phyloP scores from a whole-genome alignment of 2,888 invertebrate species.

The Trichacis sp. region DNA sequence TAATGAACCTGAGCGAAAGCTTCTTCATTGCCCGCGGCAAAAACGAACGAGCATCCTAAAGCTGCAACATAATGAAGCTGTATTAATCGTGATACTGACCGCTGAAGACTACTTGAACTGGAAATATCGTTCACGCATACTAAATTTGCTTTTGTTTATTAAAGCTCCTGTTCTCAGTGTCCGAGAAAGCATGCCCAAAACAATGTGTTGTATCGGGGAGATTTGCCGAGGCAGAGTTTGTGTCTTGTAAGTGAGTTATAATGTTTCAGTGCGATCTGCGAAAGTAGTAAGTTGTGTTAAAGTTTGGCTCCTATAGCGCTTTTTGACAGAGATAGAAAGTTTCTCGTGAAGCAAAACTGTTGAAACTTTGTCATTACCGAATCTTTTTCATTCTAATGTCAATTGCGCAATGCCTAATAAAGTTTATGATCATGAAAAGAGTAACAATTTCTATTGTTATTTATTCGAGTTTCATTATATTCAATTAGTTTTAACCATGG shows the following conservation, averaged over 20 bases:
- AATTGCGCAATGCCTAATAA: no score
- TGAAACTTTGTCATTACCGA: not conserved
- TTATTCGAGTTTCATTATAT: no score
- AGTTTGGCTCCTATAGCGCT: not conserved
- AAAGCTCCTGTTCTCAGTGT: conserved; percentile 1
- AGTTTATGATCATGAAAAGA: no score
- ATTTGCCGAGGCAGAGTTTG: conserved; percentile 6
- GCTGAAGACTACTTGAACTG: not conserved
- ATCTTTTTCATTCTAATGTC: no score
- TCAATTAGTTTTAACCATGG: no score
- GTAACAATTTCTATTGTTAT: no score
- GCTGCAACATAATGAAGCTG: conserved; percentile 5
- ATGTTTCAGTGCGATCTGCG: conserved; percentile 9
- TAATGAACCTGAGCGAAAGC: no score
- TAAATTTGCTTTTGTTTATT: conserved; percentile 5
- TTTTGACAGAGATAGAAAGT: no score
- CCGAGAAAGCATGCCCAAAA: not conserved
- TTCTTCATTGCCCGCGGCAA: no score
- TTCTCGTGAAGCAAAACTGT: no score
- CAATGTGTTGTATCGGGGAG: not conserved
- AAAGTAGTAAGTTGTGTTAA: conserved; percentile 10
- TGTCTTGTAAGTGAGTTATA: conserved; percentile 8
- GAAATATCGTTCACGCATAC: conserved; percentile 4
- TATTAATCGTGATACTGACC: conserved; percentile 13
- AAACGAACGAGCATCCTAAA: not conserved